Conservation (phyloP, 2,113 vertebrate species). For the Elephantulus edwardii region DNA sequence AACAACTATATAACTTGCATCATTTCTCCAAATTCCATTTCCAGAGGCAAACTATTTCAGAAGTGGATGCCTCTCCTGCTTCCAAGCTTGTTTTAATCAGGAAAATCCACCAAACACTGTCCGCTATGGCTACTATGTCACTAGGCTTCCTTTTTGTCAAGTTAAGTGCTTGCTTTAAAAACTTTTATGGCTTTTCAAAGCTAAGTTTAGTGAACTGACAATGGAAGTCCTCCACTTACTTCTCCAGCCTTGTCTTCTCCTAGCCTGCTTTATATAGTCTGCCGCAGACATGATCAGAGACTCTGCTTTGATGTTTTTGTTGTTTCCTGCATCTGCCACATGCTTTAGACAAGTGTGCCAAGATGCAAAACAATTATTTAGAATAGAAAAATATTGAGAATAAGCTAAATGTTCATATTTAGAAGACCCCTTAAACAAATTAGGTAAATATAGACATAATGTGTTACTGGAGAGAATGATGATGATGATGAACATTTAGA, state of each 20-base stretch:
- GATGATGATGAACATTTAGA: not conserved
- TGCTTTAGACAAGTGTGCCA: slow-evolving; percentile 12
- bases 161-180: not conserved
- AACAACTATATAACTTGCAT: no score
- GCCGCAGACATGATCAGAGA: not conserved
- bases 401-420: not conserved
- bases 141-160: no score
- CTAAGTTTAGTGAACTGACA: not conserved
- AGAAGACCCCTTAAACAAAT: not conserved
- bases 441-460: not conserved
- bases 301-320: not conserved
- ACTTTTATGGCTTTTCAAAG: slow-evolving; percentile 1
- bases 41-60: no score
- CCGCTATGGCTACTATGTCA: no score
- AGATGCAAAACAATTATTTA: not conserved
- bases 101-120: no score
- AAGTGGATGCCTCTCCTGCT: no score
- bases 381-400: slow-evolving; percentile 16
- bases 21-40: no score
- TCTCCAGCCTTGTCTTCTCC: not conserved
- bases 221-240: not conserved
- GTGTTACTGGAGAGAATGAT: not conserved
- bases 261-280: not conserved
- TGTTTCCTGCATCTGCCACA: not conserved
- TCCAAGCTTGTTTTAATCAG: no score